Evolutionary conservation across 1,140 invertebrate genomes (phyloP).

Genomic region (Mizuhopecten yessoensis): DNA sequence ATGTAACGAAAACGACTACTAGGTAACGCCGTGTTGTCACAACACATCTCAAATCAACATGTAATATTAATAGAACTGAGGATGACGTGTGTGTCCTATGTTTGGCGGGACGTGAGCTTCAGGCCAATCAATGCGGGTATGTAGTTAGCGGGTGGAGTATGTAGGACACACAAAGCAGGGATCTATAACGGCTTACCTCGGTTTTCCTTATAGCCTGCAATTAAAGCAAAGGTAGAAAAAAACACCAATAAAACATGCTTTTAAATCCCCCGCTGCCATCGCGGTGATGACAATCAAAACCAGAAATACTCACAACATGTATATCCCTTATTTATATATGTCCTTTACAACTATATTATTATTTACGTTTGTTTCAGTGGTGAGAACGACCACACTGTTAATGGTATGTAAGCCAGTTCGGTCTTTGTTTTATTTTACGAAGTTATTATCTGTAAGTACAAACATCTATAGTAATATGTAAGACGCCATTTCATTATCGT

Average conservation of each 20-base stretch:
- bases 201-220: conserved; percentile 10
- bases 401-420: too few relatives aligned
- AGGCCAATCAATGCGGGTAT: background rate
- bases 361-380: too few relatives aligned
- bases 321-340: too few relatives aligned
- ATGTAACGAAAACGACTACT: background rate
- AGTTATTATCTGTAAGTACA: too few relatives aligned
- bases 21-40: background rate
- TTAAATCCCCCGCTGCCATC: background rate
- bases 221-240: background rate
- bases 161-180: background rate
- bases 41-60: background rate
- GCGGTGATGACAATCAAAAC: background rate
- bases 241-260: background rate
- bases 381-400: too few relatives aligned
- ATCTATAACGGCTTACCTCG: background rate
- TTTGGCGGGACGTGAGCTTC: background rate
- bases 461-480: background rate
- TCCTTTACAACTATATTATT: too few relatives aligned
- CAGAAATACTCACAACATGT: too few relatives aligned
- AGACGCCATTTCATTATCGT: background rate
- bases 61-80: background rate
- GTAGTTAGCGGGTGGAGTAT: too few relatives aligned
- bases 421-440: too few relatives aligned
- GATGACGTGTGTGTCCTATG: background rate